Evolutionary conservation across 2,797 vertebrate genomes (phyloP).

Genomic region (Pelochelys cantorii): DNA sequence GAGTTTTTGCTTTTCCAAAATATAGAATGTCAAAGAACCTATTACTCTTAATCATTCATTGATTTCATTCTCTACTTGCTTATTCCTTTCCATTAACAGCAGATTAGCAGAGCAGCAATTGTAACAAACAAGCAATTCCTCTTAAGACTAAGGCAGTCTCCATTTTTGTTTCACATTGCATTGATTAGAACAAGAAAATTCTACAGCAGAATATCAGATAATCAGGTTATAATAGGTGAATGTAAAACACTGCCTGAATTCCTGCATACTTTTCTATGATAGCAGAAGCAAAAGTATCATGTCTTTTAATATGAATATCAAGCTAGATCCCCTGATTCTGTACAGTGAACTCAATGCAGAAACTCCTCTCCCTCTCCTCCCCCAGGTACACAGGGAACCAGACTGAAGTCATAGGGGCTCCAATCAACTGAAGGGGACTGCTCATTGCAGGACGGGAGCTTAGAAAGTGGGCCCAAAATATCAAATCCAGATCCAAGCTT

Average conservation of each 20-base stretch:
- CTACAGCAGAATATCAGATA: neutral
- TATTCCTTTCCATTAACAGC: neutral
- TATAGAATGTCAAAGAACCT: neutral
- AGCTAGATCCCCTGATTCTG: neutral
- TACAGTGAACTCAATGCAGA: neutral
- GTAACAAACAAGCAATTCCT: neutral
- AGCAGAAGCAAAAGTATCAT: neutral
- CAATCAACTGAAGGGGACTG: neutral
- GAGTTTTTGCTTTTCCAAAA: neutral
- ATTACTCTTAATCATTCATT: neutral
- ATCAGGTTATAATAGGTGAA: neutral
- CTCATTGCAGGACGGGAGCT: neutral
- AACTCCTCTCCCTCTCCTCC: too few species aligned
- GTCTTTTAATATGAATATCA: neutral
- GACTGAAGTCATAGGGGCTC: neutral
- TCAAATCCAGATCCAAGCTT: neutral
- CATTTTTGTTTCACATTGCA: neutral
- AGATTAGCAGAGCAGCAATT: neutral
- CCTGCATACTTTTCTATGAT: neutral
- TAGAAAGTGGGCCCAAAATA: neutral
- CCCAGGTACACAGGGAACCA: neutral
- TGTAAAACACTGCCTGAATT: neutral
- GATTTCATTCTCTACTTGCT: neutral
- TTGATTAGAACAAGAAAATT: neutral
- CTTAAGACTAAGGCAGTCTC: constrained; percentile 11